Evolutionary conservation across 92 coral and sea anemone genomes (phyloP).

Genomic region (Metridium senile): DNA sequence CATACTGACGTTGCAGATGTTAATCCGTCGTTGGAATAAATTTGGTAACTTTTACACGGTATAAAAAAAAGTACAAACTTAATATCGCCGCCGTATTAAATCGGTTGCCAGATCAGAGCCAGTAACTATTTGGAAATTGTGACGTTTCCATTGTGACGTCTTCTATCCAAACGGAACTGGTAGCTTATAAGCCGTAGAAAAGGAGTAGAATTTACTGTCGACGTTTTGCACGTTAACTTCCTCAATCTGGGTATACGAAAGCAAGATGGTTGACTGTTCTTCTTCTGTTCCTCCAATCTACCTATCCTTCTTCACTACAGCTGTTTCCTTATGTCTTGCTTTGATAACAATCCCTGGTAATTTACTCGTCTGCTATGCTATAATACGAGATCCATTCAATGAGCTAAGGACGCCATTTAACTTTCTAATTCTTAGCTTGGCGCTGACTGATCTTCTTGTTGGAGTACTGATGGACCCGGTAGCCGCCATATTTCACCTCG

Average conservation of each 20-base stretch:
- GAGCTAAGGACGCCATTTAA: conserved; percentile 84
- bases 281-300: conserved; percentile 42
- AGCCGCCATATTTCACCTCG: conserved; percentile 65
- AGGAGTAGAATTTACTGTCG: too few species aligned
- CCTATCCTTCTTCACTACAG: conserved; percentile 72
- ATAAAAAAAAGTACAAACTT: too few species aligned
- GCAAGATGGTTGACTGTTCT: neutral
- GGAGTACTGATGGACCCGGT: conserved; percentile 83
- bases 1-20: too few species aligned
- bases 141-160: too few species aligned
- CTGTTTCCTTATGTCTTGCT: conserved; percentile 57
- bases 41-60: too few species aligned
- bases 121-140: too few species aligned
- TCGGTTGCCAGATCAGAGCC: neutral
- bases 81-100: neutral
- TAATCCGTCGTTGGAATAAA: too few species aligned
- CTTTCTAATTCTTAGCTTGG: conserved; percentile 75
- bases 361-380: conserved; percentile 74
- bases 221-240: too few species aligned
- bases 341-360: conserved; percentile 84
- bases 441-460: conserved; percentile 79
- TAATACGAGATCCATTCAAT: conserved; percentile 77
- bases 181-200: too few species aligned
- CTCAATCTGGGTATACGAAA: too few species aligned
- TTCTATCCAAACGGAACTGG: too few species aligned